Evolutionary conservation across 2,888 invertebrate species (phyloP).

Genomic region (Hedychridium roseum): DNA sequence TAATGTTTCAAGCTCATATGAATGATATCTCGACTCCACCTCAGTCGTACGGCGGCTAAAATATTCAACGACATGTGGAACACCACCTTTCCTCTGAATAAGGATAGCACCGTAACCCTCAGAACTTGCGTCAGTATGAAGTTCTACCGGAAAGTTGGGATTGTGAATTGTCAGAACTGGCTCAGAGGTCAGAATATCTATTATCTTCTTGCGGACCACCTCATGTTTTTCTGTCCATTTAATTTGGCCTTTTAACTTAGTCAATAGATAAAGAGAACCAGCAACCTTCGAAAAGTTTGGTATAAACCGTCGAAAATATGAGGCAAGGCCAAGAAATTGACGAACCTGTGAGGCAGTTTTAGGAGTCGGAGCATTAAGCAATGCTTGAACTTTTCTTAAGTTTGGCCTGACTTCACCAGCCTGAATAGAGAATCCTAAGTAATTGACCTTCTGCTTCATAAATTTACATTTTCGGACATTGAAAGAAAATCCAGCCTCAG

Average conservation of each 20-base stretch:
- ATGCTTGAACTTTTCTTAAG: slow-evolving; percentile 14
- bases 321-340: slow-evolving; percentile 32
- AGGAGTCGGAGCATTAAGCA: slow-evolving; percentile 12
- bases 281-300: slow-evolving; percentile 18
- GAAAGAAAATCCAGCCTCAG: neutral
- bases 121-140: slow-evolving; percentile 16
- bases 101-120: slow-evolving; percentile 10
- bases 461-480: neutral
- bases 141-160: slow-evolving; percentile 16
- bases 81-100: slow-evolving; percentile 2
- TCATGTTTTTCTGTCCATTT: slow-evolving; percentile 15
- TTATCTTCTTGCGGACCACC: slow-evolving; percentile 16
- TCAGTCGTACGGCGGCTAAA: neutral
- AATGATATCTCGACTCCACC: slow-evolving; percentile 5
- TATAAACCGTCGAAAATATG: slow-evolving; percentile 33
- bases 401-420: slow-evolving; percentile 19
- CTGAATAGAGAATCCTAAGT: neutral
- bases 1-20: slow-evolving; percentile 41
- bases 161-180: slow-evolving; percentile 17
- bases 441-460: neutral
- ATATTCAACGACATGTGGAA: neutral
- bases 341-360: slow-evolving; percentile 24
- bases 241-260: slow-evolving; percentile 12
- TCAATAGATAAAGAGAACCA: slow-evolving; percentile 22
- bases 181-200: slow-evolving; percentile 11